A percentile compares a stretch with the other conserved stretches of the same genome.
phyloP scores from a whole-genome alignment of 2,888 invertebrate species.

The Leptinotarsa tumamoca region DNA sequence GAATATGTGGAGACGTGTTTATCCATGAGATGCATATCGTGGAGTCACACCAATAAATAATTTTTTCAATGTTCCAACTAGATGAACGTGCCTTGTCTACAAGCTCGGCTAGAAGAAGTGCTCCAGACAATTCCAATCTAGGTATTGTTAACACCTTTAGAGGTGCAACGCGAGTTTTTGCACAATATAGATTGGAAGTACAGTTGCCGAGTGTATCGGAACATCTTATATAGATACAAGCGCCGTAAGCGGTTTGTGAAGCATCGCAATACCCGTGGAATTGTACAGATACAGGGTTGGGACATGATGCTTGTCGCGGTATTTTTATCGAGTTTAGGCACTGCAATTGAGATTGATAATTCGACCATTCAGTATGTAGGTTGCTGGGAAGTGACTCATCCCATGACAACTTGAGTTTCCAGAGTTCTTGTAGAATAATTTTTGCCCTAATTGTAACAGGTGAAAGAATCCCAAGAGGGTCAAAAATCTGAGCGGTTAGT shows the following conservation, averaged over 20 bases:
- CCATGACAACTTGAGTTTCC: constrained; percentile 30
- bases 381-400: constrained; percentile 12
- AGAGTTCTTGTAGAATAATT: constrained; percentile 38
- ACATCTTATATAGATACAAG: not conserved
- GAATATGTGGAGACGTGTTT: not conserved
- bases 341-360: constrained; percentile 27
- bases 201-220: not conserved
- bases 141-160: constrained; percentile 37
- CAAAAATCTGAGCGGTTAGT: constrained; percentile 30
- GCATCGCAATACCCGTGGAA: constrained; percentile 32
- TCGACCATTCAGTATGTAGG: constrained; percentile 29
- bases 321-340: constrained; percentile 29
- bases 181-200: constrained; percentile 30
- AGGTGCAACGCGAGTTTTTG: constrained; percentile 37
- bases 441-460: constrained; percentile 34
- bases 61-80: constrained; percentile 16
- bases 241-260: constrained; percentile 28
- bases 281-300: constrained; percentile 10
- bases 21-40: constrained; percentile 35
- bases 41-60: constrained; percentile 31
- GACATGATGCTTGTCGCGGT: constrained; percentile 25
- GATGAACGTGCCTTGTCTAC: constrained; percentile 26
- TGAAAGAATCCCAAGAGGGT: constrained; percentile 30
- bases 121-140: constrained; percentile 34
- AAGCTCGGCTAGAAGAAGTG: constrained; percentile 32